Evolutionary conservation across 2,888 invertebrate species (phyloP), one percentile per base, ranked within the genome.

Genomic region (Anarsia innoxiella): DNA sequence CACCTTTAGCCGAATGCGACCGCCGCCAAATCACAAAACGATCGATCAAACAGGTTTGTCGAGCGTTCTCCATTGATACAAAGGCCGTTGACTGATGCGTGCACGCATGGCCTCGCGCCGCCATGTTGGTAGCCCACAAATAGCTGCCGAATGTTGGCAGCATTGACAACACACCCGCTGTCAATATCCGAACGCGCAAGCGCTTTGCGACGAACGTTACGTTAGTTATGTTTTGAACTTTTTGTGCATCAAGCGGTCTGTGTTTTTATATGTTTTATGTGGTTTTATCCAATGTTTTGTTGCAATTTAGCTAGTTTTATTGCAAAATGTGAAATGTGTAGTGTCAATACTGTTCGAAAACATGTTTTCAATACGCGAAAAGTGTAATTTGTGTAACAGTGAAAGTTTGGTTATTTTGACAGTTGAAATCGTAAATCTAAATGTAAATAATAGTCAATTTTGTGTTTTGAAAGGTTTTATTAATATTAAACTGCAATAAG

Each of bases 321-420:
- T 14, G 9, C n/a, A n/a, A n/a, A 30, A 36, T 23, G 12, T 14
- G 10, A 8, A 15, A 31, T 30, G 27, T 37, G 5, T 31, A 25
- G 32, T 47, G 34, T 39, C 28, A 26, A 26, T 15, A 26, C 2
- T 26, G 33, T 26, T 14, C 10, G 36, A 31, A 42, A 46, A 37
- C 12, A n/a, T 12, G 45, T 42, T 44, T 12, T 39, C 35, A 37
- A 42, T 42, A 28, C 19, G 26, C 33, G 41, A 51, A 23, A 37
- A 45, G 36, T 49, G 48, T 54, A 42, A 35, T 45, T 45, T 48
- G 14, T 35, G 28, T 43, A 16, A 36, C 42, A 60, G 67, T 73
- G 69, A 75, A 77, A 73, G 74, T 78, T 61, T 54, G 76, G 74
- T 75, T 78, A 75, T 69, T 60, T 72, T 73, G 67, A 68, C 66